Percentiles rank a stretch among this genome's conserved stretches.
These are phyloP conservation scores for Ciona savignyi DNA, from an alignment of 23 tunicate species.

Conservation along the genomic window DNA sequence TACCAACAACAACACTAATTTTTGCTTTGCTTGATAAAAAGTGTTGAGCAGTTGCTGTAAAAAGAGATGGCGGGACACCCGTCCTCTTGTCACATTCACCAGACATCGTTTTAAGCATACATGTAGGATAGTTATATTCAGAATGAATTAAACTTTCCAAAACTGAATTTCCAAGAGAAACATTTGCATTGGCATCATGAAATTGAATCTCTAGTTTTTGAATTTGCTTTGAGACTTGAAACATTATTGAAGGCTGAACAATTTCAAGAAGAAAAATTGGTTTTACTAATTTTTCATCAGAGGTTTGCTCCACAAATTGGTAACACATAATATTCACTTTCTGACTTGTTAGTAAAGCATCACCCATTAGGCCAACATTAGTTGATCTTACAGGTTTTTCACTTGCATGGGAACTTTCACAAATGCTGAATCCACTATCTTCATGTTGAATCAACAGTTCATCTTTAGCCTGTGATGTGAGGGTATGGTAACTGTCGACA, in stretches of 20 bases:
- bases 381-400: constrained; percentile 24
- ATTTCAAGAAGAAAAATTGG: constrained; percentile 11
- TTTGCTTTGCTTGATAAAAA: constrained; percentile 44
- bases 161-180: neutral
- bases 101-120: constrained; percentile 20
- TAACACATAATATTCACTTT: constrained; percentile 27
- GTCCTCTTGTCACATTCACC: constrained; percentile 35
- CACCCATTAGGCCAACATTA: constrained; percentile 30
- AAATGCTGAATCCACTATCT: constrained; percentile 31
- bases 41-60: constrained; percentile 16
- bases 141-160: neutral
- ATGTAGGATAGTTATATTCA: constrained; percentile 9
- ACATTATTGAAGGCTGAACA: constrained; percentile 37
- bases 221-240: constrained; percentile 32
- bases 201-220: constrained; percentile 45
- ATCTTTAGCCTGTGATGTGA: neutral
- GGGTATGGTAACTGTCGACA: neutral
- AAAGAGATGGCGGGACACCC: constrained; percentile 53
- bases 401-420: constrained; percentile 16
- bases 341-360: constrained; percentile 32
- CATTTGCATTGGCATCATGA: constrained; percentile 33
- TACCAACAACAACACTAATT: constrained; percentile 13
- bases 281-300: constrained; percentile 7
- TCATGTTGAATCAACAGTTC: neutral
- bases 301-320: neutral